Conservation (phyloP, 2,888 invertebrate genomes). For the Sesia bembeciformis region DNA sequence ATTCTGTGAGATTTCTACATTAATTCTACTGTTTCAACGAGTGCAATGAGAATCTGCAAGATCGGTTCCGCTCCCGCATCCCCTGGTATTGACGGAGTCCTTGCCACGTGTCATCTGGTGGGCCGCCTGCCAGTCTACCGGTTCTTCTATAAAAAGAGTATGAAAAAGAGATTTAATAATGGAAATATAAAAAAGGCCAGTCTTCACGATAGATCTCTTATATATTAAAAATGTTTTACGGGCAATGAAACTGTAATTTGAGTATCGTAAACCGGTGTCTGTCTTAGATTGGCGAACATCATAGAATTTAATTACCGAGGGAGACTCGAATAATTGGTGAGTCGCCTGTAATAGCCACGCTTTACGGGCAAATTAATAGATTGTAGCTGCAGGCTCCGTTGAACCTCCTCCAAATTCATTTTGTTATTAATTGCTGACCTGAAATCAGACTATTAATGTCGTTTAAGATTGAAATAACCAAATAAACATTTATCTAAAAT, state of each 20-base stretch:
- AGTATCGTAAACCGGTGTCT: constrained; percentile 62
- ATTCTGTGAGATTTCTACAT: too few species aligned
- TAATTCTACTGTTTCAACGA: too few species aligned
- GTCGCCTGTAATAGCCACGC: constrained; percentile 53
- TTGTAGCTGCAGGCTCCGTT: constrained; percentile 43
- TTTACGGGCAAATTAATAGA: constrained; percentile 69
- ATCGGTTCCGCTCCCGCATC: too few species aligned
- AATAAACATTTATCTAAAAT: too few species aligned
- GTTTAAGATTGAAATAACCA: neutral
- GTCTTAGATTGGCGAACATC: constrained; percentile 66
- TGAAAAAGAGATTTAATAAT: too few species aligned
- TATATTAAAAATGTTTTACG: constrained; percentile 38
- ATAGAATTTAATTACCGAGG: constrained; percentile 67
- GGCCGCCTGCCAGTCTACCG: too few species aligned
- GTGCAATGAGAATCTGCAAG: too few species aligned
- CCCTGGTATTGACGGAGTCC: too few species aligned
- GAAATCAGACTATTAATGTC: constrained; percentile 34
- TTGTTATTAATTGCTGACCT: constrained; percentile 56
- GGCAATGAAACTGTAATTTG: constrained; percentile 61
- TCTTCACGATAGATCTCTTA: constrained; percentile 28
- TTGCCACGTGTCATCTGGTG: too few species aligned
- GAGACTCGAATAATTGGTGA: constrained; percentile 65
- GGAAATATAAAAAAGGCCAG: neutral
- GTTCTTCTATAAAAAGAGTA: too few species aligned
- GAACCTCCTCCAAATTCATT: constrained; percentile 37